Conservation (phyloP, 2,113 vertebrate species). For the Paramormyrops kingsleyae region DNA sequence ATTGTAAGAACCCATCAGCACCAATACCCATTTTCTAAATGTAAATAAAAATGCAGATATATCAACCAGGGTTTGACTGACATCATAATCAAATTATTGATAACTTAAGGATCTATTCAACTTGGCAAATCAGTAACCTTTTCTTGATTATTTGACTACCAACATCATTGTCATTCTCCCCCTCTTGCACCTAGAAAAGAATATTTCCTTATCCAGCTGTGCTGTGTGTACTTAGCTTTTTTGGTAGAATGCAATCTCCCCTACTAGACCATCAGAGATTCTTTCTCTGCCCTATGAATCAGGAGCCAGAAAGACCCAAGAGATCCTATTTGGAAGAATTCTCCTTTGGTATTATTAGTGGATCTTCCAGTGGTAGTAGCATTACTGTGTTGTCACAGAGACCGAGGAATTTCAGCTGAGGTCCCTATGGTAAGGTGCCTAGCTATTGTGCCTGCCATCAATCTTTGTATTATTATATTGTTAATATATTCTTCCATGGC, state of each 20-base stretch:
- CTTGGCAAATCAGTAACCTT: background rate
- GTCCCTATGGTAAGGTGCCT: background rate
- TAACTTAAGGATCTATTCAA: background rate
- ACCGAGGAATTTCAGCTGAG: background rate
- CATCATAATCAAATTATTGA: background rate
- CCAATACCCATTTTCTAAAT: background rate
- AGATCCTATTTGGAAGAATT: slow-evolving; percentile 2
- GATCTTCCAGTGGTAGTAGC: background rate
- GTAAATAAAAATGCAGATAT: background rate
- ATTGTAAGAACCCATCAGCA: background rate
- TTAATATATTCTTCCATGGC: background rate
- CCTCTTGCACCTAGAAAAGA: background rate
- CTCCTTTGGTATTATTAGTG: background rate
- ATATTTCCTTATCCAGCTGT: background rate
- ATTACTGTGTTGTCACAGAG: background rate
- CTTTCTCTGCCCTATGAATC: background rate
- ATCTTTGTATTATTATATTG: background rate
- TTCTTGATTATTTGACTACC: background rate
- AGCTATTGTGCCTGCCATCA: background rate
- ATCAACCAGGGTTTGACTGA: background rate
- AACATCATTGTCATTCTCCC: background rate
- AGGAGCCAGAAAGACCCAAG: background rate
- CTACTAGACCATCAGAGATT: background rate
- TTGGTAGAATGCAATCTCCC: background rate
- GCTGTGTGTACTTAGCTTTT: background rate